phyloP scores from a whole-genome alignment of 2,113 vertebrate species.

The Paradisaea rubra region DNA sequence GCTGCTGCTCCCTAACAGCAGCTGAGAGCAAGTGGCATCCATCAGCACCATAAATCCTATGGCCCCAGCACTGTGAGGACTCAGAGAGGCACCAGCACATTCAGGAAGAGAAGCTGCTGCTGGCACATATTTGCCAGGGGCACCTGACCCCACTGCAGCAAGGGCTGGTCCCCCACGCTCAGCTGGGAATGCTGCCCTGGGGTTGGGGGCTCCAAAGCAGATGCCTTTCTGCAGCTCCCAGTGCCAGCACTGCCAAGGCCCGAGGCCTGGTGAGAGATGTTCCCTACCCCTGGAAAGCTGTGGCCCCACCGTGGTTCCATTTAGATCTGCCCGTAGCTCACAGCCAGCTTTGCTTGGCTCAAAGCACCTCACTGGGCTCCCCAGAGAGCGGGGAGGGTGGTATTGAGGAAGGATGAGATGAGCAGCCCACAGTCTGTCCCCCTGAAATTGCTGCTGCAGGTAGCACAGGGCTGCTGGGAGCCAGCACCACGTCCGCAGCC shows the following conservation, averaged over 20 bases:
- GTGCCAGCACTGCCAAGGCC: background rate
- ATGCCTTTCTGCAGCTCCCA: fast-evolving
- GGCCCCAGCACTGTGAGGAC: background rate
- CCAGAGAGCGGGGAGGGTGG: background rate
- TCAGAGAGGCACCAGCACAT: background rate
- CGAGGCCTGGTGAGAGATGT: background rate
- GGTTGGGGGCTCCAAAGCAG: background rate
- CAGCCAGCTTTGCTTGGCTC: background rate
- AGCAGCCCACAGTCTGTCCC: background rate
- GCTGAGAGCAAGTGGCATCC: background rate
- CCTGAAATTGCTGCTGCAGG: background rate
- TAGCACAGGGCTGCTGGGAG: background rate
- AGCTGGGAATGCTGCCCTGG: background rate
- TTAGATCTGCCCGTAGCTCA: background rate
- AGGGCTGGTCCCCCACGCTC: background rate
- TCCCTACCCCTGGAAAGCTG: fast-evolving
- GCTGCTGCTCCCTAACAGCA: background rate
- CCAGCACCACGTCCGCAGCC: background rate
- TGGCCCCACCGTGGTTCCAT: fast-evolving
- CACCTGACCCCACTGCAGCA: background rate
- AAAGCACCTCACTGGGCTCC: background rate
- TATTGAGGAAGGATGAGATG: background rate
- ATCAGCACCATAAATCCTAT: background rate
- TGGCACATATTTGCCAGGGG: background rate
- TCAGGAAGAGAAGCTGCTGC: background rate